Base-by-base conservation (phyloP, 2,113 vertebrate species). In the Trachemys scripta region DNA sequence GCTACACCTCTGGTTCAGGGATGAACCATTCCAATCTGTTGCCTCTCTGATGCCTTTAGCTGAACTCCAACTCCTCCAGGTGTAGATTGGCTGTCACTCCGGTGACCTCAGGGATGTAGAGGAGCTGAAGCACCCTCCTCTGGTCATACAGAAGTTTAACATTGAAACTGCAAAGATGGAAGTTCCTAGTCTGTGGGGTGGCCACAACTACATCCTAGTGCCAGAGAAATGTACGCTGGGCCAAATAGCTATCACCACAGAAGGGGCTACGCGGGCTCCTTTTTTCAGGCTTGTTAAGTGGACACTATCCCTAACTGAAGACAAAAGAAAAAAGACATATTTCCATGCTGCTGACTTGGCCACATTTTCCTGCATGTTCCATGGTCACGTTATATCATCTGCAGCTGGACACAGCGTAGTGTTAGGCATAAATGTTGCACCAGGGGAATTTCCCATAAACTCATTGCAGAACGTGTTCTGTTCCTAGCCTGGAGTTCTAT, bases 41-140 rank as follows among this genome's bases (percentile, higher is more conserved):
- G 1, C 0, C 42, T 22, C 38, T 85, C 76, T 17, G 24, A 12
- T 38, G 56, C 24, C 3, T 76, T 93, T 76, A 0, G 0, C 12
- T 49, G n/a, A 53, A n/a, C 27, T 0, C 0, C 9, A 42, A 22
- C 45, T 81, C 54, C 8, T 19, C 6, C 95, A 98, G 98, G 91
- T 99, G 57, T 98, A 98, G 91, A 96, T 99, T 2, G 97, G 98
- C 80, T 99, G 98, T 95, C 98, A 99, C 54, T 97, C 98, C 5
- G 98, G 99, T 91, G 17, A 75, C 16, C 89, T 99, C 80, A 94
- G 92, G 8, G 25, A 91, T 1, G 53, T 82, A 2, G 22, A 25
- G 0, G 81, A 95, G 59, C 38, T 99, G 89, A 98, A 96, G 85
- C 96, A 97, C 45, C 96, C 97, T 11, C 95, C 98, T 1, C 84